These are phyloP conservation scores for Limenitis camilla DNA, from an alignment of 2,888 invertebrate species.

Conservation along the genomic window DNA sequence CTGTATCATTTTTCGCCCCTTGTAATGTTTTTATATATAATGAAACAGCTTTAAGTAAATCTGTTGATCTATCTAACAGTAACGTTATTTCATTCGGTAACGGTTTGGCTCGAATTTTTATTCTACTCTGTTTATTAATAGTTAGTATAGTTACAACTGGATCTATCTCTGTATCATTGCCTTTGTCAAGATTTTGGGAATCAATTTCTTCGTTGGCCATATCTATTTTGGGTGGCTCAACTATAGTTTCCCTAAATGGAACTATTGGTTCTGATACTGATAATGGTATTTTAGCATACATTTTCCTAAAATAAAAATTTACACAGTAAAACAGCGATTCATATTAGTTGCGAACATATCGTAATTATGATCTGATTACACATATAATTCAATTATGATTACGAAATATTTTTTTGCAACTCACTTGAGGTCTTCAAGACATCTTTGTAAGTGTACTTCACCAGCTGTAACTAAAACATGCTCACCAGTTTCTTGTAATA, in stretches of 20 bases:
- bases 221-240: constrained; percentile 84
- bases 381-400: too few relatives aligned
- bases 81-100: constrained; percentile 81
- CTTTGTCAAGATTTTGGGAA: constrained; percentile 69
- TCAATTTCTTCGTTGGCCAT: constrained; percentile 91
- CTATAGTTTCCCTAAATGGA: constrained; percentile 94
- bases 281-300: constrained; percentile 90
- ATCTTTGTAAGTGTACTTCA: constrained; percentile 96
- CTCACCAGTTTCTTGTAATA: constrained; percentile 95
- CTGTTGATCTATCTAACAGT: constrained; percentile 80
- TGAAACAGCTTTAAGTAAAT: constrained; percentile 80
- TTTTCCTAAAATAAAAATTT: constrained; percentile 51
- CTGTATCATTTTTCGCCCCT: constrained; percentile 52
- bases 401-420: constrained; percentile 13
- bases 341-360: too few relatives aligned
- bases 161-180: constrained; percentile 60
- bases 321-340: too few relatives aligned
- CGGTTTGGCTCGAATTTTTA: constrained; percentile 85
- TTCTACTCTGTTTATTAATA: constrained; percentile 80
- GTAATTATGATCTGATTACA: too few relatives aligned
- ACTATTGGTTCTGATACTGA: constrained; percentile 96
- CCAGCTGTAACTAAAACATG: constrained; percentile 96
- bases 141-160: constrained; percentile 77
- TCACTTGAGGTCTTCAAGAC: constrained; percentile 90
- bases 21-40: constrained; percentile 61